phyloP scores from a whole-genome alignment of 2,888 invertebrate species.

The Miltochrista miniata region DNA sequence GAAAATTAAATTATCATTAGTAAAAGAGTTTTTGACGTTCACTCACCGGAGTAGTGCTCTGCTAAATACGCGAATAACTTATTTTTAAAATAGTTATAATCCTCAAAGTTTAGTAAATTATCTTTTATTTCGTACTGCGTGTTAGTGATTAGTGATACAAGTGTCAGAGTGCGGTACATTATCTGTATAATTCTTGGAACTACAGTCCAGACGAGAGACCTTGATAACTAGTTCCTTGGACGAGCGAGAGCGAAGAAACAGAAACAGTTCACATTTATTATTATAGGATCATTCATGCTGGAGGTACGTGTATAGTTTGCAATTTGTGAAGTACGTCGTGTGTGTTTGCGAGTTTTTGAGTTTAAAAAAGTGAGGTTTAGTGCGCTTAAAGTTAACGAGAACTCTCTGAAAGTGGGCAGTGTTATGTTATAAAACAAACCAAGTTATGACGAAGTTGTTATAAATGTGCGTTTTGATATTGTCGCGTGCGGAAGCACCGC shows the following conservation, averaged over 20 bases:
- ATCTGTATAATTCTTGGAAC: constrained; percentile 72
- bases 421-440: constrained; percentile 48
- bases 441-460: constrained; percentile 67
- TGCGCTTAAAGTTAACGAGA: constrained; percentile 61
- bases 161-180: constrained; percentile 29
- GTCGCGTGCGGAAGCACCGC: constrained; percentile 67
- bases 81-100: too few relatives aligned
- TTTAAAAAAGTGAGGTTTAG: constrained; percentile 64
- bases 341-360: constrained; percentile 55
- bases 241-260: constrained; percentile 72
- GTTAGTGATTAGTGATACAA: constrained; percentile 18
- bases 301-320: constrained; percentile 82
- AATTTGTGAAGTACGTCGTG: constrained; percentile 66
- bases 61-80: too few relatives aligned
- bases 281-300: constrained; percentile 81
- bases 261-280: constrained; percentile 70
- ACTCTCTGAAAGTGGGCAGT: constrained; percentile 59
- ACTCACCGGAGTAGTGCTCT: constrained; percentile 43
- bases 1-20: constrained; percentile 43
- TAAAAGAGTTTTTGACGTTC: constrained; percentile 55
- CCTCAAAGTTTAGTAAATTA: background rate
- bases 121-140: constrained; percentile 28
- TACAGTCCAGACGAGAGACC: constrained; percentile 79
- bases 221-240: constrained; percentile 83
- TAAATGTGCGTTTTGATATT: constrained; percentile 69